phyloP scores from a whole-genome alignment of 2,888 invertebrate species.

The Pyrochroa serraticornis region DNA sequence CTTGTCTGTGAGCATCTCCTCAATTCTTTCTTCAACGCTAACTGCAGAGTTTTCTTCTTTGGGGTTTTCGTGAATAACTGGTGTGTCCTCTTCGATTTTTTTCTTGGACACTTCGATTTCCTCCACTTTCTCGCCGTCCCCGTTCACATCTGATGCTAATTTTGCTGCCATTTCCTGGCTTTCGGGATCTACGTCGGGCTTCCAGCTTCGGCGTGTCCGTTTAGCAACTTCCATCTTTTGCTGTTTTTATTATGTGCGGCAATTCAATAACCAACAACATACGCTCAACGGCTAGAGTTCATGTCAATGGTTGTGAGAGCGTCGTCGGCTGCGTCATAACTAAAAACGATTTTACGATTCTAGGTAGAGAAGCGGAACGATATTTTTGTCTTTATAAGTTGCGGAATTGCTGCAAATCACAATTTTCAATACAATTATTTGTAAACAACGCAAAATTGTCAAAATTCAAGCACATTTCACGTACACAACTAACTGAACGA shows the following conservation, averaged over 20 bases:
- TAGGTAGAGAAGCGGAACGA: background rate
- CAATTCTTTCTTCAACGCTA: conserved; percentile 10
- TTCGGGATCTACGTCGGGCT: background rate
- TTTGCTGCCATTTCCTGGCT: conserved; percentile 1
- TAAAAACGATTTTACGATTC: background rate
- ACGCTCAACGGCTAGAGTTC: conserved; percentile 16
- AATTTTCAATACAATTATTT: background rate
- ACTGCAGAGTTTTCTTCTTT: conserved; percentile 25
- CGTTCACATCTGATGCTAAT: conserved; percentile 1
- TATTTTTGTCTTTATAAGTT: background rate
- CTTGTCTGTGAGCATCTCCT: conserved; percentile 4
- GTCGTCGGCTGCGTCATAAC: conserved; percentile 10
- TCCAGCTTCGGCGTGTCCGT: background rate
- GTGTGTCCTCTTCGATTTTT: background rate
- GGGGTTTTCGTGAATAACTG: conserved; percentile 1
- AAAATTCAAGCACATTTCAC: conserved; percentile 22
- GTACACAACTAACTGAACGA: background rate
- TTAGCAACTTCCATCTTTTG: conserved; percentile 9
- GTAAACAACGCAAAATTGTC: conserved; percentile 25
- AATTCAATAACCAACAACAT: conserved; percentile 8
- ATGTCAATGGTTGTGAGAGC: conserved; percentile 15
- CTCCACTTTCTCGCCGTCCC: background rate
- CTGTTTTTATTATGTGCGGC: background rate
- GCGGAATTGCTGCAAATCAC: background rate
- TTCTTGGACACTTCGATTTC: background rate